These are phyloP conservation scores for Dryobota labecula DNA, from an alignment of 2,888 invertebrate species.

Conservation along the genomic window DNA sequence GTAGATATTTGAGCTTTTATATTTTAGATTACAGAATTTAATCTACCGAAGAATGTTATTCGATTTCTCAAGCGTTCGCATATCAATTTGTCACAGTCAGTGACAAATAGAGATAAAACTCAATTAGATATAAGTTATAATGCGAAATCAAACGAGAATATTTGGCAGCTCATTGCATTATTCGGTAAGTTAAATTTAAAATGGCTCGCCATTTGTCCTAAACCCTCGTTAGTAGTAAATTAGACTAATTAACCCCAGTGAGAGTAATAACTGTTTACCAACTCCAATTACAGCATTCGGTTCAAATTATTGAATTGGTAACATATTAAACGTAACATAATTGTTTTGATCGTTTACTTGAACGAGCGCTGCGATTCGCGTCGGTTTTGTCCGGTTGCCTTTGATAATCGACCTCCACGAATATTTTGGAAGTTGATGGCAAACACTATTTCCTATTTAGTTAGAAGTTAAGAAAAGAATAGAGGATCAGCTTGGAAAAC, in stretches of 20 bases:
- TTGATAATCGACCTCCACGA: too few species aligned
- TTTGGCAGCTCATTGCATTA: slow-evolving; percentile 41
- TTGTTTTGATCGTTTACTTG: slow-evolving; percentile 59
- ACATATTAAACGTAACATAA: slow-evolving; percentile 59
- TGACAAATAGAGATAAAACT: slow-evolving; percentile 34
- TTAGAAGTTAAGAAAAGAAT: neutral
- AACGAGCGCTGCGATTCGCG: slow-evolving; percentile 27
- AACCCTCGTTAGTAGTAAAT: slow-evolving; percentile 72
- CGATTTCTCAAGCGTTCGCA: slow-evolving; percentile 31
- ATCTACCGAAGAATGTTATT: slow-evolving; percentile 11
- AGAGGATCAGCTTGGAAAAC: too few species aligned
- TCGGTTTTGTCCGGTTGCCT: too few species aligned
- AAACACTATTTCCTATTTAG: neutral
- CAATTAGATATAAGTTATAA: slow-evolving; percentile 47
- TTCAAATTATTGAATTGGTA: slow-evolving; percentile 69
- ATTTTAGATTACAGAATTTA: slow-evolving; percentile 20
- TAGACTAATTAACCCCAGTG: slow-evolving; percentile 74
- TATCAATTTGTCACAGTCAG: slow-evolving; percentile 40
- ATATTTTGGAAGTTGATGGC: too few species aligned
- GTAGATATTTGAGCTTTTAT: slow-evolving; percentile 9
- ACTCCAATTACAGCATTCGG: slow-evolving; percentile 71
- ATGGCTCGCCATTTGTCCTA: slow-evolving; percentile 62
- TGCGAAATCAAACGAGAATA: slow-evolving; percentile 44
- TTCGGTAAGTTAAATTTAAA: slow-evolving; percentile 57
- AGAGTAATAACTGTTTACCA: slow-evolving; percentile 78